Evolutionary conservation across 2,888 invertebrate genomes (phyloP).

Genomic region (Lasioglossum pauxillum): DNA sequence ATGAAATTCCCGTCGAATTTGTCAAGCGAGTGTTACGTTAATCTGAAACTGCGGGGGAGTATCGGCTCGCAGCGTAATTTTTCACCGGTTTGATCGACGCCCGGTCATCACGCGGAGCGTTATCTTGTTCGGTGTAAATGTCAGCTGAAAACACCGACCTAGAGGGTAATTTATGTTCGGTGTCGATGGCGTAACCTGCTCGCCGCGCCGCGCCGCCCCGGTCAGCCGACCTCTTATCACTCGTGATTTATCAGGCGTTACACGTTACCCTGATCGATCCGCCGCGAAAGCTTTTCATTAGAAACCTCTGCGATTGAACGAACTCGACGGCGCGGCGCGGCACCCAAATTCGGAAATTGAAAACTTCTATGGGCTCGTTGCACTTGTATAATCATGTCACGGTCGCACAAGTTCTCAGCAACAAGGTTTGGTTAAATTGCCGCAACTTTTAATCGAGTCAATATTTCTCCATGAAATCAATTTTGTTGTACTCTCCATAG

Average conservation of each 20-base stretch:
- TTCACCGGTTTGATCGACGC: slow-evolving; percentile 26
- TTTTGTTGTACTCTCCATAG: too few relatives aligned
- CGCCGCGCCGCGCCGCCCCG: background rate
- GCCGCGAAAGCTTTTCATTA: background rate
- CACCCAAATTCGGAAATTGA: background rate
- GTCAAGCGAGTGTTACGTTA: background rate
- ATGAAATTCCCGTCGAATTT: background rate
- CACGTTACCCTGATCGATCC: background rate
- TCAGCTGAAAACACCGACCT: slow-evolving; percentile 13
- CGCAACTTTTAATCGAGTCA: too few relatives aligned
- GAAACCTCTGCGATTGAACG: background rate
- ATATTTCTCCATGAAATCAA: too few relatives aligned
- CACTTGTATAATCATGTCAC: too few relatives aligned
- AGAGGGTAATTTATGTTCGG: slow-evolving; percentile 32
- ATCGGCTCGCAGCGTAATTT: slow-evolving; percentile 32
- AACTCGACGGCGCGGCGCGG: too few relatives aligned
- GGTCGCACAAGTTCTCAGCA: too few relatives aligned
- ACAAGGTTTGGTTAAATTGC: background rate
- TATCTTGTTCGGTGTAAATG: slow-evolving; percentile 34
- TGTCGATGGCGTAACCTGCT: background rate
- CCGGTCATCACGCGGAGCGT: slow-evolving; percentile 9
- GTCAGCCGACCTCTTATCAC: slow-evolving; percentile 8
- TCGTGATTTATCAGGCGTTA: slow-evolving; percentile 24
- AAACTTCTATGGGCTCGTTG: background rate
- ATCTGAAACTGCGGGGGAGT: background rate